Evolutionary conservation across 2,888 invertebrate species (phyloP).

Genomic region (Andricus curvator): DNA sequence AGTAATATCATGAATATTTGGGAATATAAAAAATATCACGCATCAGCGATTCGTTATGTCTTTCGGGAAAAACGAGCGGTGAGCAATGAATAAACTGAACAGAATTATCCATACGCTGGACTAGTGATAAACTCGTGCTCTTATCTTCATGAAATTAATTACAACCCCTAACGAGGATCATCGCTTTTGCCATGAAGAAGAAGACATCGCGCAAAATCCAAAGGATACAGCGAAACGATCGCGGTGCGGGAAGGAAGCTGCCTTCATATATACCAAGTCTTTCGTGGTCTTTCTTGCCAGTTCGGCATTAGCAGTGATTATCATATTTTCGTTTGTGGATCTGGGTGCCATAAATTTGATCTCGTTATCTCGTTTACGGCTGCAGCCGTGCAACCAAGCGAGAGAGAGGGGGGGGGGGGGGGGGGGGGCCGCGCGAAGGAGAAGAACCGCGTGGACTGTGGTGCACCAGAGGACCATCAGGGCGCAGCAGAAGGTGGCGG

Average conservation of each 20-base stretch:
- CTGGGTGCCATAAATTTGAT: constrained; percentile 77
- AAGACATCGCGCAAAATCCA: constrained; percentile 48
- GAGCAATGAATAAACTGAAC: neutral
- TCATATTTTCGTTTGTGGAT: constrained; percentile 75
- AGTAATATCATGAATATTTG: too few species aligned
- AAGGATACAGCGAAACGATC: constrained; percentile 44
- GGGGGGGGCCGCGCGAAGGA: constrained; percentile 54
- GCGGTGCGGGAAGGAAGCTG: constrained; percentile 48
- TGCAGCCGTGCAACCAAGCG: constrained; percentile 64
- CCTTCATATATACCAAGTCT: constrained; percentile 40
- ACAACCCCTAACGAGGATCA: constrained; percentile 49
- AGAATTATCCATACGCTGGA: constrained; percentile 4
- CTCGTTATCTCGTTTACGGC: constrained; percentile 78
- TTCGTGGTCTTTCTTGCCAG: constrained; percentile 60
- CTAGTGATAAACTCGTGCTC: constrained; percentile 39
- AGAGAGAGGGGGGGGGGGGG: constrained; percentile 58
- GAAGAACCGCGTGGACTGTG: constrained; percentile 50
- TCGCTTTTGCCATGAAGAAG: constrained; percentile 52
- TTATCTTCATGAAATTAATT: constrained; percentile 55
- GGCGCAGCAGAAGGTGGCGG: constrained; percentile 56
- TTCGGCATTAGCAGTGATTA: constrained; percentile 76
- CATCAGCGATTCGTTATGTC: constrained; percentile 5
- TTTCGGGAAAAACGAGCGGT: neutral
- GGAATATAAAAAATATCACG: constrained; percentile 48
- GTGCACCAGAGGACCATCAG: constrained; percentile 44